These are phyloP conservation scores for Gymnorhina tibicen DNA, from an alignment of 2,113 vertebrate genomes.

Conservation along the genomic window DNA sequence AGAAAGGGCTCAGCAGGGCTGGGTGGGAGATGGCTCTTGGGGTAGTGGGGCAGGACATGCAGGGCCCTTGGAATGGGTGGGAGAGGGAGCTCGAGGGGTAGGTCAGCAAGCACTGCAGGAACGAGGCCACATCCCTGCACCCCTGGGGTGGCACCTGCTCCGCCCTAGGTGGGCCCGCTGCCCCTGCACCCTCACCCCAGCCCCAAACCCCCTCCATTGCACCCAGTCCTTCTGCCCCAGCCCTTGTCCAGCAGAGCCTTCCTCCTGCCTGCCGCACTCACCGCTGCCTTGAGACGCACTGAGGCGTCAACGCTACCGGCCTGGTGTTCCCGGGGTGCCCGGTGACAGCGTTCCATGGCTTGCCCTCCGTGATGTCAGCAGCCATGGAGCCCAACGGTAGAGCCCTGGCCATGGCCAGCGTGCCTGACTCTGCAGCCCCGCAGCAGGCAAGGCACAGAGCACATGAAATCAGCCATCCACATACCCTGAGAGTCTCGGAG, in stretches of 20 bases:
- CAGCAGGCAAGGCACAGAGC: background rate
- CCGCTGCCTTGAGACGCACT: background rate
- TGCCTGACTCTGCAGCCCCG: background rate
- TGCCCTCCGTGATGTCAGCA: background rate
- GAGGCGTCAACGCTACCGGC: fast-evolving
- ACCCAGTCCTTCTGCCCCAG: background rate
- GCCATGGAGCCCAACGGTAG: background rate
- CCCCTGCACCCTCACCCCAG: background rate
- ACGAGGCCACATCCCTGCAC: background rate
- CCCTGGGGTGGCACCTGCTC: background rate
- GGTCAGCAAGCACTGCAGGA: background rate
- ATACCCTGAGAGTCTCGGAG: fast-evolving
- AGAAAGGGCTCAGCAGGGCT: background rate
- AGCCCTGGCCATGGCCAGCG: fast-evolving
- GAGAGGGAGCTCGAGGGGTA: background rate
- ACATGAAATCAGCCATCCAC: background rate
- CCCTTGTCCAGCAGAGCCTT: background rate
- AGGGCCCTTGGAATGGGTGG: background rate
- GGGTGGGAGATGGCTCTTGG: background rate
- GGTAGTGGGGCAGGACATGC: background rate
- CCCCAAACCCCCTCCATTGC: fast-evolving
- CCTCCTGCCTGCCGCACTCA: background rate
- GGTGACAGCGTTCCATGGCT: background rate
- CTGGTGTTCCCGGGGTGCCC: fast-evolving
- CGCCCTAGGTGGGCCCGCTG: fast-evolving